Evolutionary conservation across 1,140 invertebrate species (phyloP).

Genomic region (Hyles euphorbiae): DNA sequence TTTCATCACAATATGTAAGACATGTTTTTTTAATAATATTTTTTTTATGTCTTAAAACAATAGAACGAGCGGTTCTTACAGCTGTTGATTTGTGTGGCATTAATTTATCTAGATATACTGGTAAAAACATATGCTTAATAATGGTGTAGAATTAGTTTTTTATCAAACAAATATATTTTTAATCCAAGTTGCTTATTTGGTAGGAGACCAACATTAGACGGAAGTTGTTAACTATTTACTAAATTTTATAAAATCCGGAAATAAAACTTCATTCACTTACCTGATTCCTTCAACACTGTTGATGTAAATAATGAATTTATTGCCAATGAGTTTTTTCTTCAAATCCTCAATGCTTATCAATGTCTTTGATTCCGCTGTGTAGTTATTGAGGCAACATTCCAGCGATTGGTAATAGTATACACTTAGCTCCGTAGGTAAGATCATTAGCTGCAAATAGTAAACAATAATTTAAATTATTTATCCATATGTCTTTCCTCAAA

Average conservation of each 20-base stretch:
- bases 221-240: neutral
- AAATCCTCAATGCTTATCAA: conserved; percentile 52
- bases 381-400: conserved; percentile 69
- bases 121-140: no score
- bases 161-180: no score
- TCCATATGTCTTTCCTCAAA: no score
- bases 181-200: no score
- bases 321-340: conserved; percentile 42
- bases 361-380: conserved; percentile 31
- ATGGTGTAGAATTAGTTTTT: no score
- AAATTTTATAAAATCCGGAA: neutral
- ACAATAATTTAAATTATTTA: neutral
- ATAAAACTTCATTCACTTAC: conserved; percentile 43
- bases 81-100: no score
- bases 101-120: no score
- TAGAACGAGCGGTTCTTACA: no score
- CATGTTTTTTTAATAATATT: neutral
- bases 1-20: neutral
- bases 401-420: conserved; percentile 77
- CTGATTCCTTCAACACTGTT: conserved; percentile 76
- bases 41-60: no score
- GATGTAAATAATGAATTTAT: conserved; percentile 76
- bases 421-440: conserved; percentile 71
- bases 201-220: no score
- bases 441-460: conserved; percentile 65